Conservation (phyloP, 2,888 invertebrate genomes). For the Oscheius sp. region DNA sequence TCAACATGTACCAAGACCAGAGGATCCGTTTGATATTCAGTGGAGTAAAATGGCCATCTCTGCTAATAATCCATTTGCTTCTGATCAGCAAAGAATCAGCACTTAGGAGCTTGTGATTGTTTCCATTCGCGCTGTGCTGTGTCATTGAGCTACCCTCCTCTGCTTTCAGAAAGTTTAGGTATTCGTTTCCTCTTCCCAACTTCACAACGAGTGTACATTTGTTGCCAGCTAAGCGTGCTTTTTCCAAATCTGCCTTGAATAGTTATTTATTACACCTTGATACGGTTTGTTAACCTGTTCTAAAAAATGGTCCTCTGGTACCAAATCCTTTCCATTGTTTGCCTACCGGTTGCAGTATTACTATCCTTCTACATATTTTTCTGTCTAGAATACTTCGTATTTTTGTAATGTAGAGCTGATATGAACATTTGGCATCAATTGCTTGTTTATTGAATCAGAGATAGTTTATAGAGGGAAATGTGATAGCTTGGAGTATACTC, state of each 20-base stretch:
- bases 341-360: constrained; percentile 23
- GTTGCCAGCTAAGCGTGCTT: constrained; percentile 10
- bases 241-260: constrained; percentile 10
- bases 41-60: constrained; percentile 57
- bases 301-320: background rate
- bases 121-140: background rate
- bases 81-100: constrained; percentile 15
- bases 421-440: constrained; percentile 5
- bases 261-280: constrained; percentile 12
- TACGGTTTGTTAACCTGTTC: constrained; percentile 4
- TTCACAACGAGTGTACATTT: constrained; percentile 3
- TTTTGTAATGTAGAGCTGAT: background rate
- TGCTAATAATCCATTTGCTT: constrained; percentile 25
- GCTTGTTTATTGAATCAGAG: background rate
- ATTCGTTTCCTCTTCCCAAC: background rate
- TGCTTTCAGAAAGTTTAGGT: background rate
- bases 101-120: background rate
- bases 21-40: constrained; percentile 67
- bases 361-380: background rate
- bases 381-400: background rate
- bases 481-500: constrained; percentile 6
- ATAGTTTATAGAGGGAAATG: constrained; percentile 17
- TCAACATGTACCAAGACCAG: constrained; percentile 33
- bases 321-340: constrained; percentile 13
- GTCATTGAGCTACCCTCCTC: background rate